phyloP scores from a whole-genome alignment of 2,113 vertebrate genomes.

The Talpa occidentalis region DNA sequence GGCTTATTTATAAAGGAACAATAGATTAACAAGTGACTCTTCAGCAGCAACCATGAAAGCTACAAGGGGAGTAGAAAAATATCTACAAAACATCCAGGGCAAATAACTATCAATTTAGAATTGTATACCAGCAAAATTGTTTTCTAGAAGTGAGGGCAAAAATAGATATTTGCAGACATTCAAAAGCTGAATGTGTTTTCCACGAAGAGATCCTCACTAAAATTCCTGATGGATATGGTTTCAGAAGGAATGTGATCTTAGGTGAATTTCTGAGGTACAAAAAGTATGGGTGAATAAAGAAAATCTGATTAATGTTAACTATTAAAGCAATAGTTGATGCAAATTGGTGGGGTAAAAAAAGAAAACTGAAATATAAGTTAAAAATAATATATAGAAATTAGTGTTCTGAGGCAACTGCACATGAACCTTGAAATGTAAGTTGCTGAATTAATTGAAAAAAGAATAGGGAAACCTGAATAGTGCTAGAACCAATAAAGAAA shows the following conservation, averaged over 20 bases:
- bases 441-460: neutral
- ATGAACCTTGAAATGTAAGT: neutral
- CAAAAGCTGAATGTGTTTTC: conserved; percentile 7
- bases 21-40: neutral
- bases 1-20: neutral
- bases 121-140: neutral
- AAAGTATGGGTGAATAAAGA: conserved; percentile 2
- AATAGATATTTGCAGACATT: neutral
- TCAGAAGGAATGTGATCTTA: neutral
- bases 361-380: neutral
- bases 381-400: neutral
- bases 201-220: neutral
- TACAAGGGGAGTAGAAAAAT: neutral
- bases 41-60: neutral
- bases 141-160: neutral
- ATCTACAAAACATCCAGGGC: neutral
- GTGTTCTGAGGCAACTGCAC: neutral
- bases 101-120: neutral
- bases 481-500: neutral
- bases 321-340: neutral
- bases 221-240: neutral
- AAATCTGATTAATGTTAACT: neutral
- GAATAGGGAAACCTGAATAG: neutral
- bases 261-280: neutral
- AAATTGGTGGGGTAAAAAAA: neutral